A percentile compares a stretch with the other conserved stretches of the same genome.
These are phyloP conservation scores for Drosophila maculinotata DNA, from an alignment of 2,888 invertebrate species.

Conservation along the genomic window DNA sequence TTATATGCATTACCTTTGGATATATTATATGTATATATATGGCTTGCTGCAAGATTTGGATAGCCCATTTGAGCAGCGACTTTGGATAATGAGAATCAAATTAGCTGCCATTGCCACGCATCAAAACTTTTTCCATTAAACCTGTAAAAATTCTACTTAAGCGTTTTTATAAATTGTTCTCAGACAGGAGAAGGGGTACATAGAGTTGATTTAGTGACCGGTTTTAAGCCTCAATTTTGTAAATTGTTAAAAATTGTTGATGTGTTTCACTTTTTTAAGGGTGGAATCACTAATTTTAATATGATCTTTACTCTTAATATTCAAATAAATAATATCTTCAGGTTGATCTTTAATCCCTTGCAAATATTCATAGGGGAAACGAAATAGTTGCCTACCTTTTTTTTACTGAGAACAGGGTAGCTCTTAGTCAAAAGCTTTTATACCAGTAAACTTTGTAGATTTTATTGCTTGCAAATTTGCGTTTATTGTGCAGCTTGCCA, in stretches of 20 bases:
- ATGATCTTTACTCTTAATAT: too few relatives aligned
- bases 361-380: too few relatives aligned
- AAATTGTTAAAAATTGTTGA: too few relatives aligned
- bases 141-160: conserved; percentile 43
- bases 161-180: conserved; percentile 15
- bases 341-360: too few relatives aligned
- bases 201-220: not conserved
- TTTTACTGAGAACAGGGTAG: not conserved
- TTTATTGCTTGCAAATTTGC: conserved; percentile 40
- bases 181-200: not conserved
- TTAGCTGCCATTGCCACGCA: conserved; percentile 66
- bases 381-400: too few relatives aligned
- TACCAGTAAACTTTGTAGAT: conserved; percentile 15
- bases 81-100: conserved; percentile 77
- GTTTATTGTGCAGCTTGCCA: conserved; percentile 39
- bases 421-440: not conserved
- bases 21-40: conserved; percentile 28
- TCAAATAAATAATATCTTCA: too few relatives aligned
- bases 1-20: conserved; percentile 74
- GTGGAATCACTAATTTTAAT: too few relatives aligned
- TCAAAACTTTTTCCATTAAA: conserved; percentile 77
- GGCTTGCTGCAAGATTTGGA: conserved; percentile 42
- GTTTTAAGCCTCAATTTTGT: too few relatives aligned
- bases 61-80: conserved; percentile 31
- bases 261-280: too few relatives aligned